Evolutionary conservation across 2,888 invertebrate genomes (phyloP), one percentile per base, ranked within the genome.

Genomic region (Suillia variegata): DNA sequence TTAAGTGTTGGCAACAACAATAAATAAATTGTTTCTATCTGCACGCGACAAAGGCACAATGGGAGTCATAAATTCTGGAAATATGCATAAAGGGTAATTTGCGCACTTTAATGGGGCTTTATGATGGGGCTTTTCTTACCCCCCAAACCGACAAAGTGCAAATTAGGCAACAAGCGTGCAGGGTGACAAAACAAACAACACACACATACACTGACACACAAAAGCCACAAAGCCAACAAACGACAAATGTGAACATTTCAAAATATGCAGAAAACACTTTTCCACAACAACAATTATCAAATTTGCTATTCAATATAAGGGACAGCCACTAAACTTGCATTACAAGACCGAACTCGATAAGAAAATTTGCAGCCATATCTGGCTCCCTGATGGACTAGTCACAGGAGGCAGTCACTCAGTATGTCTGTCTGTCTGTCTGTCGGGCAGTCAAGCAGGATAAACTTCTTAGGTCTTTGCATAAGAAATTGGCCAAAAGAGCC

Each of bases 401-500:
- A n/a, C n/a, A n/a, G n/a, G n/a, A n/a, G n/a, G n/a, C n/a, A n/a
- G n/a, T n/a, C n/a, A n/a, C n/a, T n/a, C n/a, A n/a, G n/a, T n/a
- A 10, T n/a, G n/a, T n/a, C n/a, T n/a, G 4, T 8, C 10, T 38
- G 12, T n/a, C 38, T 13, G 38, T 4, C 4, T 8, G n/a, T 13
- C 15, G 4, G 6, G 10, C 38, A 38, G 15, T n/a, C 38, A 38
- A 10, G 15, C 38, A 5, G 15, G 10, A 5, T 38, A 38, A 38
- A 38, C 38, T 38, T 13, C 13, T 38, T n/a, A 68, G 70, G 67
- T 69, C 70, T 70, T 72, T 70, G 67, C 71, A 71, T 70, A 70
- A 67, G 68, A 71, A 73, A 74, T 74, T 69, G 66, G 70, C 70
- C 70, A 68, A 61, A 75, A 73, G 66, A 66, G 68, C 71, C 68